These are phyloP conservation scores for Liolophura sinensis DNA, from an alignment of 1,140 invertebrate genomes.

Conservation along the genomic window DNA sequence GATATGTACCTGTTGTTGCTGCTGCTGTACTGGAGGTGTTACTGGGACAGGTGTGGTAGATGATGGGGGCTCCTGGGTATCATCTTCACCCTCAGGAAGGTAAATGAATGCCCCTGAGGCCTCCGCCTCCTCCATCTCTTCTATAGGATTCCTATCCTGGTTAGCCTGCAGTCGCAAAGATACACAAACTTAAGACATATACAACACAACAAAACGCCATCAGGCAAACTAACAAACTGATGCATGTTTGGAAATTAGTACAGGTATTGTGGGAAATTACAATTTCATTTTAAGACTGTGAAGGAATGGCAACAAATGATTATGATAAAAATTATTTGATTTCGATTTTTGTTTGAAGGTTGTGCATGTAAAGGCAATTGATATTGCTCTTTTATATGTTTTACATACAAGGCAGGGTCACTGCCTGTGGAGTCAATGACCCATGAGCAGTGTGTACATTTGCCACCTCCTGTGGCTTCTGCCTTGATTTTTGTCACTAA, in stretches of 20 bases:
- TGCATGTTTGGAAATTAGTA: no score
- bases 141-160: conserved; percentile 71
- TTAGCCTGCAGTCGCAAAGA: conserved; percentile 64
- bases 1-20: neutral
- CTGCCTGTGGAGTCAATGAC: no score
- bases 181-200: conserved; percentile 9
- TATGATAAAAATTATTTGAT: no score
- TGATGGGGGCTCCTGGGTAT: conserved; percentile 34
- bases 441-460: no score
- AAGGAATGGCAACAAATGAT: no score
- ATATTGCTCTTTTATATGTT: no score
- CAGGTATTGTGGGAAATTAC: no score
- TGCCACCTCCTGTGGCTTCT: no score
- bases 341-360: no score
- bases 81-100: conserved; percentile 24
- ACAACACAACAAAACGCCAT: neutral
- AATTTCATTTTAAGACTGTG: no score
- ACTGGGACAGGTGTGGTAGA: conserved; percentile 11
- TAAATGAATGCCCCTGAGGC: conserved; percentile 63
- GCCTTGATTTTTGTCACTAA: no score
- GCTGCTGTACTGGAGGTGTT: neutral
- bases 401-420: no score
- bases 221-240: neutral
- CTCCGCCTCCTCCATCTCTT: conserved; percentile 71
- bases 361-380: neutral